phyloP scores from a whole-genome alignment of 2,797 vertebrate species.

The Philypnodon macrostomus region DNA sequence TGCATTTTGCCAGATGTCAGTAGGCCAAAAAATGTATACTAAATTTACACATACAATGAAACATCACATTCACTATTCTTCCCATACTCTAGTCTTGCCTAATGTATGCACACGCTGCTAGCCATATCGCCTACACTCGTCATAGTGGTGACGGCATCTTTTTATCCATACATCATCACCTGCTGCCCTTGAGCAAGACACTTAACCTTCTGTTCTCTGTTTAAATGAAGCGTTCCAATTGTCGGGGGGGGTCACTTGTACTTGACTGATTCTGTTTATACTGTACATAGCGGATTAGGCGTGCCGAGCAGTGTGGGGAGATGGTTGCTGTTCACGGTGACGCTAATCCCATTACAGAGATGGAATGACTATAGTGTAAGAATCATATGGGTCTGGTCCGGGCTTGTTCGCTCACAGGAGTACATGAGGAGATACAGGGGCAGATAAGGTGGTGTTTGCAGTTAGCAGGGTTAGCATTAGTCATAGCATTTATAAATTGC shows the following conservation, averaged over 20 bases:
- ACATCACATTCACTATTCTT: too few relatives aligned
- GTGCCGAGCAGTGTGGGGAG: conserved; percentile 30
- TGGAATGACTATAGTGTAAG: neutral
- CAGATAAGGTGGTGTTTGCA: neutral
- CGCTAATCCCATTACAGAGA: neutral
- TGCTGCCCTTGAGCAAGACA: conserved; percentile 32
- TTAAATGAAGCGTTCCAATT: conserved; percentile 33
- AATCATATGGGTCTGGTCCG: neutral
- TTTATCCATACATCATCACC: conserved; percentile 25
- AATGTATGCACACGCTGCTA: too few relatives aligned
- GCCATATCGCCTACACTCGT: neutral
- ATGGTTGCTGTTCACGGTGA: conserved; percentile 26
- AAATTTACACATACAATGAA: too few relatives aligned
- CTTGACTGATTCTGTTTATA: conserved; percentile 39
- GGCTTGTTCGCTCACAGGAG: neutral
- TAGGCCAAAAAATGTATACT: too few relatives aligned
- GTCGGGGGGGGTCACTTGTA: conserved; percentile 8
- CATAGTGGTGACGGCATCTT: conserved; percentile 8
- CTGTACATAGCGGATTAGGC: conserved; percentile 53
- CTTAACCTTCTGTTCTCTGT: conserved; percentile 5
- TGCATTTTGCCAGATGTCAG: too few relatives aligned
- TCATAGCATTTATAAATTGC: too few relatives aligned
- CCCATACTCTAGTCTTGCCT: too few relatives aligned
- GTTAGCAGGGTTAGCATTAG: neutral
- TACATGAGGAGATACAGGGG: neutral